Base-by-base conservation (phyloP, 2,888 invertebrate genomes). In the Eupithecia exiguata region DNA sequence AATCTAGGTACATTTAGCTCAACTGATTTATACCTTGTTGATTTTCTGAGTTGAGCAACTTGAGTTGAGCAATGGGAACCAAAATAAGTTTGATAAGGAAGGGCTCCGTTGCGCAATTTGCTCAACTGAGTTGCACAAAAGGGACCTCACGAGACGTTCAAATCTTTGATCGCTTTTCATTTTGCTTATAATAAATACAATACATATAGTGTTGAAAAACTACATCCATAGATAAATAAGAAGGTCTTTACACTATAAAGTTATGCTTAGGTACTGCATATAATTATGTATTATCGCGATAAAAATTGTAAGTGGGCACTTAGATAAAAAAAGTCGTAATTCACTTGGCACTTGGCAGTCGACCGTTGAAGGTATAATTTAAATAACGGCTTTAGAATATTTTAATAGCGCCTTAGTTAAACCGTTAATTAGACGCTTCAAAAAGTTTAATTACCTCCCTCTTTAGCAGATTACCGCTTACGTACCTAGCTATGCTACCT, bases 391-490 rank as follows among this genome's bases (percentile, higher is more conserved):
- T 53, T 35, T 10, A 40, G 66, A 62, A 70, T 46, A 75, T 75
- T 75, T 74, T 75, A 72, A 76, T 79, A 77, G 74, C 70, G 68
- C 58, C 71, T 74, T 71, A 77, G 72, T 77, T 79, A 70, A 36
- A 74, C 74, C 63, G 74, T 71, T 79, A 80, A 80, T 80, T 78
- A 77, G 74, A 61, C 46, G 74, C 73, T 77, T 74, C 65, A 77
- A 75, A 77, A 62, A 30, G 35, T 35, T 62, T 62, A 62, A 58
- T 35, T 62, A 62, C n/a, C n/a, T 25, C 30, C 30, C 30, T 35
- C 62, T 5, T 14, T 25, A 58, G 25, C 21, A 58, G 25, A 58
- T 58, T 58, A 58, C 58, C 58, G 58, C 25, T 21, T 25, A 53
- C 1, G 25, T 58, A 21, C 25, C 1, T 58, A 53, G 4, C n/a